Conservation (phyloP, 2,888 invertebrate genomes). For the Gastrophysa polygoni region DNA sequence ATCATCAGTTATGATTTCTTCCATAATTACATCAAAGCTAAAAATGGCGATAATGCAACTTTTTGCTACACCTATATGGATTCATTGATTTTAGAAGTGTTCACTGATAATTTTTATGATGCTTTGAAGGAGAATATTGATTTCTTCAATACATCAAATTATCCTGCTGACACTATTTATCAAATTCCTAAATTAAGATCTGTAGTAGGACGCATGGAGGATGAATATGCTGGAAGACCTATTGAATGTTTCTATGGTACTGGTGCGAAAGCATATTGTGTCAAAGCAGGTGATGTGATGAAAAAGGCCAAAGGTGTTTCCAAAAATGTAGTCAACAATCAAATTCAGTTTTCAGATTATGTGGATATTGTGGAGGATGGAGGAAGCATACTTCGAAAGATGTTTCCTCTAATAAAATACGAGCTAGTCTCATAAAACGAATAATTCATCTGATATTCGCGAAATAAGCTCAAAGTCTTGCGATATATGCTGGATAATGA, state of each 20-base stretch:
- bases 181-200: constrained; percentile 13
- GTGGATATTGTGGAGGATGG: background rate
- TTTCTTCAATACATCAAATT: constrained; percentile 23
- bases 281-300: constrained; percentile 6
- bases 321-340: background rate
- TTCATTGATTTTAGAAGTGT: constrained; percentile 21
- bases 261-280: constrained; percentile 22
- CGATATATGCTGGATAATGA: too few relatives aligned
- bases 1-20: too few relatives aligned
- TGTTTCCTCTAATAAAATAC: too few relatives aligned
- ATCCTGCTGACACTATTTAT: constrained; percentile 11
- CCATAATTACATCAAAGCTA: too few relatives aligned
- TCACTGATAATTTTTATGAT: constrained; percentile 20
- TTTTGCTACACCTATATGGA: constrained; percentile 21
- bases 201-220: constrained; percentile 20
- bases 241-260: constrained; percentile 20
- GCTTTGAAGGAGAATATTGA: constrained; percentile 13
- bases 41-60: constrained; percentile 8
- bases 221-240: constrained; percentile 17
- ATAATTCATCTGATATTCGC: too few relatives aligned
- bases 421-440: too few relatives aligned
- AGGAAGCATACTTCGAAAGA: constrained; percentile 4
- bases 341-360: constrained; percentile 8
- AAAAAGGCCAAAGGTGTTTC: constrained; percentile 20
- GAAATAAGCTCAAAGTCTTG: too few relatives aligned